Evolutionary conservation across 2,797 vertebrate species (phyloP), one percentile per base, ranked within the genome.

Genomic region (Poecilia picta): DNA sequence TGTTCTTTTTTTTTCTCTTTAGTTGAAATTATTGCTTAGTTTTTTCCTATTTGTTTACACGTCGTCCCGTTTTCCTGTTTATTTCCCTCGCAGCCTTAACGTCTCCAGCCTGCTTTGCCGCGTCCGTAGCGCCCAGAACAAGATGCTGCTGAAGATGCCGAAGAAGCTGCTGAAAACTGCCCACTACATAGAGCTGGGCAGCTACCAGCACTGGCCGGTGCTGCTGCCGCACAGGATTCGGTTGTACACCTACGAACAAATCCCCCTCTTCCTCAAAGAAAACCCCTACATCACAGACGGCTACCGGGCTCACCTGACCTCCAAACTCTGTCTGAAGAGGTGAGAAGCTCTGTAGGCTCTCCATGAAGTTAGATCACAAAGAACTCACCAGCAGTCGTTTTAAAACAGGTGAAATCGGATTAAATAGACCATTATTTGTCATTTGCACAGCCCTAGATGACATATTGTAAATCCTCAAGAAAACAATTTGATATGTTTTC

Each of bases 281-380:
- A 99, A 99, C 91, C 98, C 98, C 1, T 99, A 97, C 94, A 99
- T 99, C 94, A 99, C 98, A 5, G 98, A 98, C 28, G 98, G 98
- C 73, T 99, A 99, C 95, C 95, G 98, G 89, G 98, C 98, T 45
- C 98, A 98, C 91, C 95, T 99, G 82, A 97, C 98, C 77, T 98
- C 98, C 82, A 97, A 95, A 47, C 96, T 99, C 76, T 99, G 98
- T 86, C 94, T 99, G 79, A 98, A 96, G 93, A 99, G 98, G 98
- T 99, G 89, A 55, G 59, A 25, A 11, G 8, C 1, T 20, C 5
- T 16, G 16, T 10, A 36, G 71, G 28, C 16, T 31, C 25, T 5
- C 18, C 16, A 10, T 7, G 25, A 45, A 45, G 47, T 31, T 31
- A 18, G 18, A 20, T 33, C 64, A 41, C 64, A 41, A 68, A 41